A percentile compares a stretch with the other conserved stretches of the same genome.
Evolutionary conservation across 1,140 invertebrate species (phyloP).

Genomic region (Macrobrachium rosenbergii): DNA sequence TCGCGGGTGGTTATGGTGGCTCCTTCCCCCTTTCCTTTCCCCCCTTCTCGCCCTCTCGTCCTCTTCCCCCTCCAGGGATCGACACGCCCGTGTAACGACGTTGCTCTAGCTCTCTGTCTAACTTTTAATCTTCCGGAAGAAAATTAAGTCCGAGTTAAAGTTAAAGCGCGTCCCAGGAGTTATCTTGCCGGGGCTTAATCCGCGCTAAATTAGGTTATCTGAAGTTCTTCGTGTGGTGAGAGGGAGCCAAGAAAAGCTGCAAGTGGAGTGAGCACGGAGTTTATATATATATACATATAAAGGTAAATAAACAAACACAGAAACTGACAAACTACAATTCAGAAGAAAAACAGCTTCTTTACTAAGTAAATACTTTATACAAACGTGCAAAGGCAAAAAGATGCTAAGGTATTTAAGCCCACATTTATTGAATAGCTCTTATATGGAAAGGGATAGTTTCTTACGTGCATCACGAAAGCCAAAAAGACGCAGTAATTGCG

Average conservation of each 20-base stretch:
- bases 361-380: too few relatives aligned
- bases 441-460: too few relatives aligned
- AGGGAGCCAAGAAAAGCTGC: background rate
- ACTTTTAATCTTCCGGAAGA: conserved; percentile 49
- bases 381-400: too few relatives aligned
- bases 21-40: background rate
- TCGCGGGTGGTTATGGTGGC: background rate
- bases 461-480: too few relatives aligned
- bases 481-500: too few relatives aligned
- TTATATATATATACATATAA: too few relatives aligned
- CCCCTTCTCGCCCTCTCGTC: background rate
- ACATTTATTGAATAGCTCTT: too few relatives aligned
- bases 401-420: too few relatives aligned
- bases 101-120: conserved; percentile 30
- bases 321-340: too few relatives aligned
- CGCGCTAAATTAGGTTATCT: conserved; percentile 35
- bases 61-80: background rate
- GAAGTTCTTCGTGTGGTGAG: background rate
- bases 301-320: too few relatives aligned
- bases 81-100: background rate
- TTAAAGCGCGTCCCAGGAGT: conserved; percentile 12
- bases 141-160: conserved; percentile 46
- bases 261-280: too few relatives aligned
- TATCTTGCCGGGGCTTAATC: conserved; percentile 25
- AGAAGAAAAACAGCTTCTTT: too few relatives aligned